phyloP scores from a whole-genome alignment of 2,113 vertebrate genomes.

The Pygoscelis adeliae region DNA sequence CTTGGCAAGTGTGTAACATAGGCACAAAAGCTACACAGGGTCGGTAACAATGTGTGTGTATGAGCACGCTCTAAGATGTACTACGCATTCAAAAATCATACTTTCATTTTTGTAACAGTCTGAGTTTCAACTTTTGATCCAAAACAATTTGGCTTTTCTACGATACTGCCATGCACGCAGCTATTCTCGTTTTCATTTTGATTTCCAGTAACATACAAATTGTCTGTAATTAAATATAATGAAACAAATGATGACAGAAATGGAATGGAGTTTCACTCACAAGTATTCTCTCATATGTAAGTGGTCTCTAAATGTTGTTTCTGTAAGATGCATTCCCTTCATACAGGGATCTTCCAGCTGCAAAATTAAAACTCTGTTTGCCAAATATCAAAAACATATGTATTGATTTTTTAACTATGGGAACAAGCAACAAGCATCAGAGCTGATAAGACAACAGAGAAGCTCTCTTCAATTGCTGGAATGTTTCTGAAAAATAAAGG shows the following conservation, averaged over 20 bases:
- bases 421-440: slow-evolving; percentile 60
- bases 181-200: slow-evolving; percentile 57
- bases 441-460: slow-evolving; percentile 57
- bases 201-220: slow-evolving; percentile 70
- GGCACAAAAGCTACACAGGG: neutral
- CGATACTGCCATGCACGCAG: neutral
- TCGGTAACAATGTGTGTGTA: rapidly evolving
- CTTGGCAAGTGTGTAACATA: neutral
- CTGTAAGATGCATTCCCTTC: slow-evolving; percentile 67
- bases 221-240: slow-evolving; percentile 65
- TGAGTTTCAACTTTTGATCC: slow-evolving; percentile 27
- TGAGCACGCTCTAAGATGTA: rapidly evolving
- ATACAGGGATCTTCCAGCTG: slow-evolving; percentile 71
- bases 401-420: slow-evolving; percentile 75
- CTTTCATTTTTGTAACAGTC: neutral
- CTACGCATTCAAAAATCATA: neutral
- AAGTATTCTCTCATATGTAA: slow-evolving; percentile 58
- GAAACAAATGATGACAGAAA: slow-evolving; percentile 64
- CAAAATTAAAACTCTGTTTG: slow-evolving; percentile 76
- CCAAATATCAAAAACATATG: slow-evolving; percentile 78
- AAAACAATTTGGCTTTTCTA: slow-evolving; percentile 36
- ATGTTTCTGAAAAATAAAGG: slow-evolving; percentile 57
- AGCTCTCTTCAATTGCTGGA: slow-evolving; percentile 41
- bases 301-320: slow-evolving; percentile 68
- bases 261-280: slow-evolving; percentile 65